Conservation (phyloP, 2,797 vertebrate genomes). For the Benthosema pterotum region DNA sequence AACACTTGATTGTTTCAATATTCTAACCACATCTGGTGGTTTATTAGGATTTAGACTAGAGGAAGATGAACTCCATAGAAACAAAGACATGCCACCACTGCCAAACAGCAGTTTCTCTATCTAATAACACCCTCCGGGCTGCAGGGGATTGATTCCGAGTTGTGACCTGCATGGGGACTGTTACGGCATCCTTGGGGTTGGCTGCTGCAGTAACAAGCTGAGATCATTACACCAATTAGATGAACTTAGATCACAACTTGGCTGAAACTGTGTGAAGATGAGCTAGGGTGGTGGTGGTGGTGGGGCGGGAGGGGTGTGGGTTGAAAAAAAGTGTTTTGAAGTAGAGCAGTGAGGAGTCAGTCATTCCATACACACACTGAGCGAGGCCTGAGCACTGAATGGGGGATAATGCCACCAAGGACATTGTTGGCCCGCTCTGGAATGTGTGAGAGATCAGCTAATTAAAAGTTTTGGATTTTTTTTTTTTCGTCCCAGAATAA, state of each 20-base stretch:
- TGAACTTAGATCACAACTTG: constrained; percentile 74
- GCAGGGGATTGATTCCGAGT: constrained; percentile 44
- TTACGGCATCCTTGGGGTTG: constrained; percentile 54
- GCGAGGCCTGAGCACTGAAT: constrained; percentile 19
- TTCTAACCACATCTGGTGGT: too few species aligned
- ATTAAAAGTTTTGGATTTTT: too few species aligned
- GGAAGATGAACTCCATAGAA: too few species aligned
- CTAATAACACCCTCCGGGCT: constrained; percentile 54
- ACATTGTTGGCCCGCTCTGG: constrained; percentile 4
- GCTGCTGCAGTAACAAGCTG: constrained; percentile 69
- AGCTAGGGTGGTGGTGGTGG: constrained; percentile 57
- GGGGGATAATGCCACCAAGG: constrained; percentile 29
- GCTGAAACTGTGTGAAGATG: constrained; percentile 59
- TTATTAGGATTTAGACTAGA: too few species aligned
- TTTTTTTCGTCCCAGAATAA: not conserved
- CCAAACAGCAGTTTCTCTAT: constrained; percentile 46
- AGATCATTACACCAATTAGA: constrained; percentile 81
- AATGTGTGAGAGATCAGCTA: not conserved
- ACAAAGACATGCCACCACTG: constrained; percentile 12
- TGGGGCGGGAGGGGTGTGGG: constrained; percentile 40
- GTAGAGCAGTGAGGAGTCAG: constrained; percentile 41
- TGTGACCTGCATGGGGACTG: constrained; percentile 25
- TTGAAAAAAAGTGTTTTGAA: constrained; percentile 64
- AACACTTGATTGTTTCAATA: too few species aligned
- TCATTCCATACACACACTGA: constrained; percentile 32